Conservation (phyloP, 1,140 invertebrate species). For the Bombus sibiricus region DNA sequence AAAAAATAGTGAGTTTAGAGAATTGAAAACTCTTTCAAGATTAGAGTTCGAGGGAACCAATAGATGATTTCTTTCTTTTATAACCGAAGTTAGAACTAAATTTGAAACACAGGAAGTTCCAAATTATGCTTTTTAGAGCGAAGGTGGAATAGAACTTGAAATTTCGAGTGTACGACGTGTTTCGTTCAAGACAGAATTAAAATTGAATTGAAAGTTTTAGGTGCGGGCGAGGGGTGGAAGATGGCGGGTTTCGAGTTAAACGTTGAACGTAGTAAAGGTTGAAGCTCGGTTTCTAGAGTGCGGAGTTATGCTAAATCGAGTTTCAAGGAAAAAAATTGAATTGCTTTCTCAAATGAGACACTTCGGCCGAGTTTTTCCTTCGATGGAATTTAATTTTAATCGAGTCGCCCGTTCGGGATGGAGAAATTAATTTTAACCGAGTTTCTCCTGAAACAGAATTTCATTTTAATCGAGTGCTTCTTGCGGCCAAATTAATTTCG, state of each 20-base stretch:
- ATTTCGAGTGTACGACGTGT: neutral
- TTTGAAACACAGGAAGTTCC: neutral
- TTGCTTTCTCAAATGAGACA: neutral
- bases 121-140: neutral
- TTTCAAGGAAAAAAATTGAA: conserved; percentile 5
- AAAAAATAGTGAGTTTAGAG: neutral
- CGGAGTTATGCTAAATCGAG: conserved; percentile 4
- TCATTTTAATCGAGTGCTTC: neutral
- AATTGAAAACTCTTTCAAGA: neutral
- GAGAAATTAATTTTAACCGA: conserved; percentile 7
- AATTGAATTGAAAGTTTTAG: conserved; percentile 10
- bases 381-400: conserved; percentile 40
- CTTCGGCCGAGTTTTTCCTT: neutral
- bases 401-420: neutral
- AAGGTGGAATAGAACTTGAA: neutral
- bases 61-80: neutral
- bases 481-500: neutral
- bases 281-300: neutral
- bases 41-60: neutral
- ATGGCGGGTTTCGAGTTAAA: neutral
- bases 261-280: neutral
- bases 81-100: neutral
- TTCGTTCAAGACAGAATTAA: neutral
- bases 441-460: neutral
- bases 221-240: too few relatives aligned